Evolutionary conservation across 1,140 invertebrate genomes (phyloP), one percentile per base, ranked within the genome.

Genomic region (Palaemon carinicauda): DNA sequence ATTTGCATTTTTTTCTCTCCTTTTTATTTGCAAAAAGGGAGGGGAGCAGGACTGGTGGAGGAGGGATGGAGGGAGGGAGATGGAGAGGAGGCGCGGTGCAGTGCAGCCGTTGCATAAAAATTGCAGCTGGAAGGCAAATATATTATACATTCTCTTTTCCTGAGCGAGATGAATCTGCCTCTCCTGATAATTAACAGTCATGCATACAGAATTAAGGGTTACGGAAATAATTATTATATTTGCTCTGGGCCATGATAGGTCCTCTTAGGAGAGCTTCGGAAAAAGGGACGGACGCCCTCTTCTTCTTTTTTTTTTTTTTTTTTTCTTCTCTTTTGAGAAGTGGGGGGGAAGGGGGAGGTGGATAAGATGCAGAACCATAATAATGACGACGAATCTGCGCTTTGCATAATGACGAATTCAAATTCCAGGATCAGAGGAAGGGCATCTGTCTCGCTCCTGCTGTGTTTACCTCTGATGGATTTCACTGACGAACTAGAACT

Each of bases 161-260:
- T 54, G 27, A 80, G 53, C 54, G 21, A 21, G 78, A 56, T 80
- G 78, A 80, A 56, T 80, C 65, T 54, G 65, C 65, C 65, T 65
- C 78, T 80, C 53, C 24, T 52, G 54, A 56, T 56, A 80, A 80
- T 80, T 80, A 80, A 80, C 56, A 80, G 78, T 80, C 78, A 80
- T 80, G 78, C 78, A 80, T 80, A 80, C 27, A n/a, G 78, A 60
- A 65, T 65, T 56, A 80, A 65, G 54, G 31, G 54, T n/a, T 14
- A 41, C 51, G 29, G 78, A 56, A 80, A 80, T 80, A 80, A 80
- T 80, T 56, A 80, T 80, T 80, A 80, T 80, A 65, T 80, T 80
- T 80, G 65, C 78, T 60, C 54, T 60, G 54, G 53, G 65, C 41
- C 41, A 41, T 41, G 41, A 41, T 41, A 41, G 41, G 41, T 41